Evolutionary conservation across 64 coral and sea anemone species (phyloP).

Genomic region (Actinia tenebrosa): DNA sequence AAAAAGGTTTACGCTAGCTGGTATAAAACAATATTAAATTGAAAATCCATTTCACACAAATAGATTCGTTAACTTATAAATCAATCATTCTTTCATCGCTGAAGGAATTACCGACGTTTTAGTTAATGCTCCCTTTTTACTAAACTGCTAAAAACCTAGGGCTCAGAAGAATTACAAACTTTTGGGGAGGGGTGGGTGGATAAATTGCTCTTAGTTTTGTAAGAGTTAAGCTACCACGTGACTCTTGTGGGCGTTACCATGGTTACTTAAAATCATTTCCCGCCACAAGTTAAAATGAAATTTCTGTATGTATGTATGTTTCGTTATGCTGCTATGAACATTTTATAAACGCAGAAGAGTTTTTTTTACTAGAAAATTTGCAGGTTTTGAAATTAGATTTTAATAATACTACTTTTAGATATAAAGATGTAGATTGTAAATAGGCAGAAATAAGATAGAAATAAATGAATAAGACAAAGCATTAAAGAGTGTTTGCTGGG

Average conservation of each 20-base stretch:
- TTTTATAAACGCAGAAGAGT: neutral
- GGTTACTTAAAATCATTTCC: neutral
- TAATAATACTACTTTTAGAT: neutral
- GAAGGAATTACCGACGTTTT: neutral
- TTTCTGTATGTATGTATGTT: neutral
- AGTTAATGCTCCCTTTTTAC: neutral
- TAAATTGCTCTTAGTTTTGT: neutral
- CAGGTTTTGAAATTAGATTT: neutral
- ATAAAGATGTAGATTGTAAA: conserved; percentile 7
- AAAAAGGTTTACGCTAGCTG: neutral
- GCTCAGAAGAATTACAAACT: neutral
- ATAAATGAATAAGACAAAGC: neutral
- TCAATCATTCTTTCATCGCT: neutral
- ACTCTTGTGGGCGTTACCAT: neutral
- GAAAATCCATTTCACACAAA: conserved; percentile 2
- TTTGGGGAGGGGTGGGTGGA: neutral
- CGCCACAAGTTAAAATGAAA: neutral
- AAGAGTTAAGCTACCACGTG: neutral
- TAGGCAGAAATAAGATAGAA: neutral
- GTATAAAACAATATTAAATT: neutral
- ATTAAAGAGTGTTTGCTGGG: neutral
- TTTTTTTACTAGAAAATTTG: neutral
- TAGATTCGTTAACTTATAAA: neutral
- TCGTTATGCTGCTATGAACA: neutral
- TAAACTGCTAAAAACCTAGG: neutral